Evolutionary conservation across 2,888 invertebrate species (phyloP).

Genomic region (Reticulitermes lucifugus): DNA sequence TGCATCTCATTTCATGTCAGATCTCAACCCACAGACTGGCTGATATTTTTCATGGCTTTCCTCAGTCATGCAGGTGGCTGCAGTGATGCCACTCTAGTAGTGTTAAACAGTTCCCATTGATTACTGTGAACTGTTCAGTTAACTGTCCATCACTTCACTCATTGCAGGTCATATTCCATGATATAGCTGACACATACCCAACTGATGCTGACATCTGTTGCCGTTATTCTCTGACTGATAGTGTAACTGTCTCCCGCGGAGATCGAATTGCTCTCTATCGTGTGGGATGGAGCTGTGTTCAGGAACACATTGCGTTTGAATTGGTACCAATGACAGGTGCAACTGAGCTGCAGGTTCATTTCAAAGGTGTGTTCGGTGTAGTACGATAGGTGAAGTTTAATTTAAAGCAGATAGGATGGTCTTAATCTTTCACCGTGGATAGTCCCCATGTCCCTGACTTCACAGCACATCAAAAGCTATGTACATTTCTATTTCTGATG

Average conservation of each 20-base stretch:
- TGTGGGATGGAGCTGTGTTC: slow-evolving; percentile 53
- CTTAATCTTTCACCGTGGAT: no score
- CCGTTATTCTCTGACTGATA: slow-evolving; percentile 52
- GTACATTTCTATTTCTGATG: no score
- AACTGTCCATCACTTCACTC: background rate
- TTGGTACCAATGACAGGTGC: slow-evolving; percentile 42
- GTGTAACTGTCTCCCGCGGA: slow-evolving; percentile 47
- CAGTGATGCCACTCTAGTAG: background rate
- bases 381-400: no score
- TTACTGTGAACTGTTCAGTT: background rate
- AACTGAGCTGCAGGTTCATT: slow-evolving; percentile 49
- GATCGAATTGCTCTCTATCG: slow-evolving; percentile 51
- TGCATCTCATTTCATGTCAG: no score
- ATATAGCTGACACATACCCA: slow-evolving; percentile 52
- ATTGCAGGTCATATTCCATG: slow-evolving; percentile 54
- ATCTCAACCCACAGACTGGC: no score
- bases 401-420: no score
- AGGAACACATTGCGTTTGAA: slow-evolving; percentile 48
- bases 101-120: no score
- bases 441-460: no score
- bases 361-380: slow-evolving; percentile 49
- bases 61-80: no score
- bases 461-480: no score
- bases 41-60: no score
- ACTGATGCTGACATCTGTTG: slow-evolving; percentile 54